These are phyloP conservation scores for Microctonus hyperodae DNA, from an alignment of 2,888 invertebrate genomes.

Conservation along the genomic window DNA sequence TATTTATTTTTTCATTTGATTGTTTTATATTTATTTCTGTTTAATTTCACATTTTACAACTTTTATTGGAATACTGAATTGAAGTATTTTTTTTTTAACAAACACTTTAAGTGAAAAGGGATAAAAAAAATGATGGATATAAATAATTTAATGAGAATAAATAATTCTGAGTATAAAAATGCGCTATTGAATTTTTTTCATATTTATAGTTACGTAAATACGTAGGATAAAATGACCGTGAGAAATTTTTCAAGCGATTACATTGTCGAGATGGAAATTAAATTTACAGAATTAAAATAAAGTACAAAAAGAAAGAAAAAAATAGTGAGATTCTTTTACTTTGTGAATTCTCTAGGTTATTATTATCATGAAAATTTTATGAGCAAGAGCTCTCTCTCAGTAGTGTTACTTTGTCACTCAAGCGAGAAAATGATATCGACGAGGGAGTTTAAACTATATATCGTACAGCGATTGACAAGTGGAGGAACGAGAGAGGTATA, in stretches of 20 bases:
- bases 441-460: background rate
- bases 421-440: background rate
- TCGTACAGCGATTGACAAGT: background rate
- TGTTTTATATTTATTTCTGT: background rate
- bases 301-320: background rate
- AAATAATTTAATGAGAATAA: too few relatives aligned
- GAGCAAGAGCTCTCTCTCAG: background rate
- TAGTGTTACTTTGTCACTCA: background rate
- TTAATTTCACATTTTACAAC: background rate
- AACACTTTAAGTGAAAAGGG: background rate
- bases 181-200: background rate
- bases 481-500: background rate
- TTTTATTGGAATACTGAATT: background rate
- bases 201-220: too few relatives aligned
- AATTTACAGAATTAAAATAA: background rate
- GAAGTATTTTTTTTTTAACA: background rate
- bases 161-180: background rate
- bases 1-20: background rate
- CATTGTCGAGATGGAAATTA: background rate
- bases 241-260: background rate
- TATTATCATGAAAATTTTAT: background rate
- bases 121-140: background rate
- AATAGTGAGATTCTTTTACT: background rate
- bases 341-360: background rate
- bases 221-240: too few relatives aligned